These are phyloP conservation scores for Camponotus fellah DNA, from an alignment of 2,888 invertebrate genomes.

Conservation along the genomic window DNA sequence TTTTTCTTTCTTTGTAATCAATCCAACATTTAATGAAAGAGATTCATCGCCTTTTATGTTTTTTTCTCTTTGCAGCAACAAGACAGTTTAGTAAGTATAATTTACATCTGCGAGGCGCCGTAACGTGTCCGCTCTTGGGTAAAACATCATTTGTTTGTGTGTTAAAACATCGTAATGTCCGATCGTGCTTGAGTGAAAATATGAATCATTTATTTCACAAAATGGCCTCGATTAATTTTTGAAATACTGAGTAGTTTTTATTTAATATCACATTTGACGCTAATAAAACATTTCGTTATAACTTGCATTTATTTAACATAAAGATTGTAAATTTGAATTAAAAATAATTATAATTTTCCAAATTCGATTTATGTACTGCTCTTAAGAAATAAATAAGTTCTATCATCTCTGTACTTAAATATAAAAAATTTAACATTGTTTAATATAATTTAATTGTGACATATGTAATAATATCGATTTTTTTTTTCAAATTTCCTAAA, in stretches of 20 bases:
- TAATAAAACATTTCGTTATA: neutral
- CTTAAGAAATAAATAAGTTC: neutral
- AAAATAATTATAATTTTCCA: neutral
- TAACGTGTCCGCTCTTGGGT: slow-evolving; percentile 68
- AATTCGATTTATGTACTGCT: neutral
- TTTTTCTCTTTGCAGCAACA: slow-evolving; percentile 88
- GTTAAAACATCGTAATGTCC: slow-evolving; percentile 19
- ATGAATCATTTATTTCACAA: neutral
- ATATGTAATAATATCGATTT: neutral
- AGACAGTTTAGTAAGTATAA: slow-evolving; percentile 90
- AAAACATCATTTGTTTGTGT: slow-evolving; percentile 64
- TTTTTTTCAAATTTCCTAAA: neutral
- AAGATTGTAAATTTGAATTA: slow-evolving; percentile 4
- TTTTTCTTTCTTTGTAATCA: slow-evolving; percentile 15
- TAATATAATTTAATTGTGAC: neutral
- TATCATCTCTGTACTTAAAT: slow-evolving; percentile 14
- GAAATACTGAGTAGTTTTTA: neutral
- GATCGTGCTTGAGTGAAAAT: slow-evolving; percentile 47
- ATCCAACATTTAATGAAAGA: slow-evolving; percentile 33
- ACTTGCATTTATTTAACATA: neutral
- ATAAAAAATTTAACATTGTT: neutral
- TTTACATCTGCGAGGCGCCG: slow-evolving; percentile 70
- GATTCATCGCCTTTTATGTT: slow-evolving; percentile 77
- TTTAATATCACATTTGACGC: slow-evolving; percentile 6
- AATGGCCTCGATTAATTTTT: slow-evolving; percentile 3